Base-by-base conservation (phyloP, 2,797 vertebrate genomes). In the Pampus argenteus region DNA sequence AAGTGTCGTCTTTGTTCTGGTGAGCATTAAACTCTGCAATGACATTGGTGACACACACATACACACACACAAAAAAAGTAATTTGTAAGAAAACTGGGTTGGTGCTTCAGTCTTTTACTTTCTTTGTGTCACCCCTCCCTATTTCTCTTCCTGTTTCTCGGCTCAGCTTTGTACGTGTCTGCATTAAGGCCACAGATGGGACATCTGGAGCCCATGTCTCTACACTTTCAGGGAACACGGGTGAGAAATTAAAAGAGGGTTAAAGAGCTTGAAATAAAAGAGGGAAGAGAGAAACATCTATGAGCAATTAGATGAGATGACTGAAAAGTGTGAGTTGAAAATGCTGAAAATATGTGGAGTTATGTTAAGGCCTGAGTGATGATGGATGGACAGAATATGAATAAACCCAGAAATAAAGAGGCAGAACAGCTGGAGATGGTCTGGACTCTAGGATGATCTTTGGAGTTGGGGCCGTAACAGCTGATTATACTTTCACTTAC, bases 401-500 rank as follows among this genome's bases (percentile, higher is more conserved):
- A 62, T 62, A 51, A 60, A 52, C 61, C 26, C 28, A 49, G 23
- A 25, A 15, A 71, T 54, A 59, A 75, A 73, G 18, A 70, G 9
- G 48, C 14, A 55, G 50, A 77, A 68, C 72, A 84, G 79, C 74
- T 78, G 73, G 69, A 82, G 70, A 58, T 4, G 31, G 51, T 80
- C 76, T 79, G 77, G 54, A 55, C 1, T 62, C 34, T 47, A 51
- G 54, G 63, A 59, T 54, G 48, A 63, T 63, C 67, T 75, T 48
- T 66, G 64, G 63, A 77, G 34, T 36, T 36, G 55, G 52, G 72
- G 42, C 48, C 15, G 55, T 48, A 85, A 68, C 74, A 88, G 77
- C 86, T 89, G 77, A 87, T 83, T 81, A 71, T 79, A 83, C 68
- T 87, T 91, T 86, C 72, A 83, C 76, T 79, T 25, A 40, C 49